These are phyloP conservation scores for Aplodontia rufa DNA, from an alignment of 2,113 vertebrate species.

Conservation along the genomic window DNA sequence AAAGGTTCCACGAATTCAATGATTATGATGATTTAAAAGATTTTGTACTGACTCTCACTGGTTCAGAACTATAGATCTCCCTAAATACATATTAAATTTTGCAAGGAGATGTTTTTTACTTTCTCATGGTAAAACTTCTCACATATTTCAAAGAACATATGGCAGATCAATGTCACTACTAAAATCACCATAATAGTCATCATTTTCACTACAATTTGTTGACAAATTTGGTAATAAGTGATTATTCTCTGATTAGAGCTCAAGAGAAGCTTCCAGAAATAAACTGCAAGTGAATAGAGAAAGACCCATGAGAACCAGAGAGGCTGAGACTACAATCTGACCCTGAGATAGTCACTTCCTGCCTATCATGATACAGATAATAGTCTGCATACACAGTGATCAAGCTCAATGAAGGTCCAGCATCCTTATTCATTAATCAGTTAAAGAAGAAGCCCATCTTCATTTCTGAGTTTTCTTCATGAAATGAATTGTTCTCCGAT, in stretches of 20 bases:
- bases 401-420: background rate
- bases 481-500: conserved; percentile 47
- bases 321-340: background rate
- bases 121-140: background rate
- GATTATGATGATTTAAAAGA: background rate
- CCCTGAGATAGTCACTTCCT: background rate
- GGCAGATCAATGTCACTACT: background rate
- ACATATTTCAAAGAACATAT: background rate
- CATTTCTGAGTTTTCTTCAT: conserved; percentile 34
- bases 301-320: background rate
- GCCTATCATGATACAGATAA: background rate
- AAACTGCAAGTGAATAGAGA: background rate
- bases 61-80: background rate
- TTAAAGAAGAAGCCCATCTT: background rate
- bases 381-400: background rate
- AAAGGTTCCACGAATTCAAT: no score
- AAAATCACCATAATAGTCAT: background rate
- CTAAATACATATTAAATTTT: background rate
- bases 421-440: background rate
- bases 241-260: background rate
- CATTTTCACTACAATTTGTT: background rate
- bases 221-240: background rate
- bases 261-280: background rate
- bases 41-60: background rate
- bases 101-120: background rate